phyloP scores from a whole-genome alignment of 2,113 vertebrate species.

The Nanorana parkeri region DNA sequence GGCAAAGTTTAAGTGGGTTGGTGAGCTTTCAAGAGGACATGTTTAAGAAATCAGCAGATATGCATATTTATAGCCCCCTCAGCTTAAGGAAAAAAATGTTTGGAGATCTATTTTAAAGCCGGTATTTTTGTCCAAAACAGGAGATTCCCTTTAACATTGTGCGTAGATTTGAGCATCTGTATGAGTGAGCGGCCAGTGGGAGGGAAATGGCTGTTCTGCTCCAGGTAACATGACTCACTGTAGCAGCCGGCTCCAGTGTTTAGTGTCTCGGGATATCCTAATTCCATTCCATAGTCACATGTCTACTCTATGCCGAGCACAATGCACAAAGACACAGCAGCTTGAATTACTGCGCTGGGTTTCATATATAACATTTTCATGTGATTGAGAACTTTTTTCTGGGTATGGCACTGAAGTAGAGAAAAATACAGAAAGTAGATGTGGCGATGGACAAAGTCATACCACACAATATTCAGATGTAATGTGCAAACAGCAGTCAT shows the following conservation, averaged over 20 bases:
- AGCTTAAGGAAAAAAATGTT: no score
- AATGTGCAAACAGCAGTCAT: no score
- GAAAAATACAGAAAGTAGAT: not conserved
- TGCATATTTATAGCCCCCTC: no score
- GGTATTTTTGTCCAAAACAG: no score
- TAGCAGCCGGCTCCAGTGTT: constrained; percentile 28
- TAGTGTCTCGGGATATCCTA: constrained; percentile 42
- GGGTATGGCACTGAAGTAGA: not conserved
- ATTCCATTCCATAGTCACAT: constrained; percentile 46
- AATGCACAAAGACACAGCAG: constrained; percentile 30
- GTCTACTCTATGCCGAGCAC: constrained; percentile 24
- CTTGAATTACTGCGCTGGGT: constrained; percentile 29
- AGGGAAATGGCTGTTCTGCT: constrained; percentile 2
- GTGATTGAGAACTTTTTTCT: not conserved
- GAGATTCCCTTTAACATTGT: not conserved
- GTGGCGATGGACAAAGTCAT: no score
- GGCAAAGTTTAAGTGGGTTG: no score
- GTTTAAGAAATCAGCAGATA: no score
- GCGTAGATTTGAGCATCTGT: not conserved
- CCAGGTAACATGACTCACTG: constrained; percentile 40
- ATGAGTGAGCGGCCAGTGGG: not conserved
- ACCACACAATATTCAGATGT: no score
- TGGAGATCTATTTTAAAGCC: no score
- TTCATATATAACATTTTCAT: constrained; percentile 14
- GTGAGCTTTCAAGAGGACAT: no score